Evolutionary conservation across 1,140 invertebrate species (phyloP).

Genomic region (Gonioctena quinquepunctata): DNA sequence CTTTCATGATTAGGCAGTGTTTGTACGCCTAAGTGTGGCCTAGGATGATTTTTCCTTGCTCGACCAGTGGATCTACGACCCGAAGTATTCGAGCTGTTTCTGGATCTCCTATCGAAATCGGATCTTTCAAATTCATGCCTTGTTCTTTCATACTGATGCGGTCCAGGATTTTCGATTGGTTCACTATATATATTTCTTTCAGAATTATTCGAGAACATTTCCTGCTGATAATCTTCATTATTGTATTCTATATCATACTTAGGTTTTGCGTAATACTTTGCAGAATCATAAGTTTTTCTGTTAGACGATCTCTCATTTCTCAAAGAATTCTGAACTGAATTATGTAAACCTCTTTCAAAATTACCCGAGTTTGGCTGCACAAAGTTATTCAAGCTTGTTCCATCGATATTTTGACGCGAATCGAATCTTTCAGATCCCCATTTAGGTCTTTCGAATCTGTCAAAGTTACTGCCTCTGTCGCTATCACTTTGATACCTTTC

Average conservation of each 20-base stretch:
- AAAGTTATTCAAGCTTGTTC: slow-evolving; percentile 43
- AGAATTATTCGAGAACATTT: slow-evolving; percentile 48
- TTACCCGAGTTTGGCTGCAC: slow-evolving; percentile 41
- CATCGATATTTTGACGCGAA: slow-evolving; percentile 41
- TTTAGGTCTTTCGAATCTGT: slow-evolving; percentile 53
- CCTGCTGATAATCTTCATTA: slow-evolving; percentile 53
- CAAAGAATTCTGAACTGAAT: slow-evolving; percentile 36
- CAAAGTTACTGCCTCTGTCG: slow-evolving; percentile 43
- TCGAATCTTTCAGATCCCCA: slow-evolving; percentile 53
- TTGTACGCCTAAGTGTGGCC: slow-evolving; percentile 49
- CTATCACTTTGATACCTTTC: slow-evolving; percentile 53
- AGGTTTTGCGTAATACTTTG: slow-evolving; percentile 61
- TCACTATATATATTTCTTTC: slow-evolving; percentile 51
- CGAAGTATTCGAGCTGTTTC: slow-evolving; percentile 50
- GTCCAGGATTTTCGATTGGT: slow-evolving; percentile 45
- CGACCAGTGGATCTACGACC: slow-evolving; percentile 48
- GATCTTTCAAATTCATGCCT: slow-evolving; percentile 59
- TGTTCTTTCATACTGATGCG: slow-evolving; percentile 49
- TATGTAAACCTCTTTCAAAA: slow-evolving; percentile 42
- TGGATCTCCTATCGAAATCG: slow-evolving; percentile 57
- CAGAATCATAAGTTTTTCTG: slow-evolving; percentile 60
- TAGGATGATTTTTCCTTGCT: slow-evolving; percentile 41
- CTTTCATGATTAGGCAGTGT: slow-evolving; percentile 52
- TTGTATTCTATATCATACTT: slow-evolving; percentile 50
- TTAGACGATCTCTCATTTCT: slow-evolving; percentile 37